These are phyloP conservation scores for Callaeas wilsoni DNA, from an alignment of 2,113 vertebrate species.

Conservation along the genomic window DNA sequence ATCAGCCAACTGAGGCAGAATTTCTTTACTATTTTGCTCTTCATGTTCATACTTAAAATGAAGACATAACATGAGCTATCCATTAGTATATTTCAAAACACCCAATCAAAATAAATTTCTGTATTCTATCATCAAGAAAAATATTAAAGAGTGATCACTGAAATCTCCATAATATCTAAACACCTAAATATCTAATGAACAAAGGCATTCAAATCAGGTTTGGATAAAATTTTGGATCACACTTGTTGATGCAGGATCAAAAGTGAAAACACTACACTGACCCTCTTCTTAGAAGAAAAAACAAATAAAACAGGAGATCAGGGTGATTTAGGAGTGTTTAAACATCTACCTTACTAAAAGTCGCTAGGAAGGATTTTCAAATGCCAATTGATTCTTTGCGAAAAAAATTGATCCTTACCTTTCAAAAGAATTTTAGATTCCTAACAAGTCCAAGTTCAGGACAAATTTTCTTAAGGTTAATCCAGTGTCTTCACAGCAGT, in stretches of 20 bases:
- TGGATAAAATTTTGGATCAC: background rate
- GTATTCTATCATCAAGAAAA: background rate
- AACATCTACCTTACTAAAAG: background rate
- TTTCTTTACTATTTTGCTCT: background rate
- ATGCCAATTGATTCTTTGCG: background rate
- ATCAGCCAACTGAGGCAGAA: background rate
- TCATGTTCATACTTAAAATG: background rate
- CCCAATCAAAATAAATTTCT: background rate
- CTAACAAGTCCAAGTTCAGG: background rate
- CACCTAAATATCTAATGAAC: background rate
- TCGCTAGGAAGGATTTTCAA: background rate
- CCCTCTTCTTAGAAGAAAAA: background rate
- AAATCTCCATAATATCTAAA: background rate
- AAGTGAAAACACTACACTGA: background rate
- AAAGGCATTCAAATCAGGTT: background rate
- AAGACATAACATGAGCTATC: background rate
- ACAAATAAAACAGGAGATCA: background rate
- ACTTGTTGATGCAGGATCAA: background rate
- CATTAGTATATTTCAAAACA: background rate
- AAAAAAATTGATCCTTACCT: background rate
- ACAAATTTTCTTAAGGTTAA: background rate
- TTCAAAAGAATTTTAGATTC: background rate
- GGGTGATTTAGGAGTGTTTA: background rate
- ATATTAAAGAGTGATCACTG: background rate
- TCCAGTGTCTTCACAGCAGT: background rate